phyloP scores from a whole-genome alignment of 2,113 vertebrate genomes.

The Sclerurus mexicanus region DNA sequence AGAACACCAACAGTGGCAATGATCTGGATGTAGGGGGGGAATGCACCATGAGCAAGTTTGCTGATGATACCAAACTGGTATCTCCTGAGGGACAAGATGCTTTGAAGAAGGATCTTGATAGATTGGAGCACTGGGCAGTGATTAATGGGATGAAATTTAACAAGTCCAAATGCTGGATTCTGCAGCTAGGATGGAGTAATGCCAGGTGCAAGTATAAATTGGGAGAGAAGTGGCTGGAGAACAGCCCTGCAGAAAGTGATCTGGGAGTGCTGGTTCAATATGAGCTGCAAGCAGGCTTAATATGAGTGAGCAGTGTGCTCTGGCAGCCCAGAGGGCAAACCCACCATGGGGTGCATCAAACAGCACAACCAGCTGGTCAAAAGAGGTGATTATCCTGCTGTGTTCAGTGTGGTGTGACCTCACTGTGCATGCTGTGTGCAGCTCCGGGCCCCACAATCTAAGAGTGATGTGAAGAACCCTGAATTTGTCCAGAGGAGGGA shows the following conservation, averaged over 20 bases:
- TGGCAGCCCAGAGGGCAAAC: neutral
- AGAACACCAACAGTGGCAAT: neutral
- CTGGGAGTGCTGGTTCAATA: neutral
- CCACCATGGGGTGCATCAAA: neutral
- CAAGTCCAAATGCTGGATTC: neutral
- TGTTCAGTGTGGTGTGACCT: fast-evolving
- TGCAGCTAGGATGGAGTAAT: neutral
- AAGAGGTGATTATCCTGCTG: neutral
- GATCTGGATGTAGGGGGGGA: neutral
- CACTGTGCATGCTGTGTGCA: neutral
- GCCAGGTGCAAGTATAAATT: neutral
- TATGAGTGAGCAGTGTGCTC: neutral
- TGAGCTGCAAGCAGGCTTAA: neutral
- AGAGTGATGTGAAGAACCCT: neutral
- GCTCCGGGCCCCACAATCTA: neutral
- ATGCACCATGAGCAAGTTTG: neutral
- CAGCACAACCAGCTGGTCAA: neutral
- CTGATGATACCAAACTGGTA: neutral
- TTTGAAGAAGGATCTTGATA: neutral
- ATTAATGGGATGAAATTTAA: neutral
- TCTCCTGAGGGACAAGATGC: neutral
- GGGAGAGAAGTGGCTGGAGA: neutral
- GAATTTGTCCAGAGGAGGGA: neutral
- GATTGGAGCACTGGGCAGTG: neutral
- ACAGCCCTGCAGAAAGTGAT: neutral